These are phyloP conservation scores for Pristionchus mayeri DNA, from an alignment of 2,888 invertebrate species.

Conservation along the genomic window DNA sequence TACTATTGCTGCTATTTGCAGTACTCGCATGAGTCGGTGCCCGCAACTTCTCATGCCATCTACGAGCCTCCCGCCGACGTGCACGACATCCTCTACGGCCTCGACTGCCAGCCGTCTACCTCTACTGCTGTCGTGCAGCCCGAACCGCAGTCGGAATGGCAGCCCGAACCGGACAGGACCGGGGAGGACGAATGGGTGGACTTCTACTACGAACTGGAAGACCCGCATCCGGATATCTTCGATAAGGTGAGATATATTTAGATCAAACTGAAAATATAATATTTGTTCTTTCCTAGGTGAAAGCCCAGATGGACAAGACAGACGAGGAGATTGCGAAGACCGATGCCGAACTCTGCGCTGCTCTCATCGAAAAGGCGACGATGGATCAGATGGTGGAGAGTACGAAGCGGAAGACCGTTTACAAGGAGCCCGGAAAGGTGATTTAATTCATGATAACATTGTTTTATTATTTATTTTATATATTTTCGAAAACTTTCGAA, in stretches of 20 bases:
- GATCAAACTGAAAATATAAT: neutral
- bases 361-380: conserved; percentile 26
- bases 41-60: neutral
- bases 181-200: conserved; percentile 47
- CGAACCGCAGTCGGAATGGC: neutral
- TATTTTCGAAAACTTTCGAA: neutral
- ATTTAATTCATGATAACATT: neutral
- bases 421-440: neutral
- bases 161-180: neutral
- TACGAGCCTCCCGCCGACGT: neutral
- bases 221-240: conserved; percentile 33
- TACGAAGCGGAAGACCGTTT: neutral
- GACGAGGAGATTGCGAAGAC: neutral
- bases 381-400: neutral
- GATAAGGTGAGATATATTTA: neutral
- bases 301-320: neutral
- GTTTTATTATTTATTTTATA: neutral
- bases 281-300: neutral
- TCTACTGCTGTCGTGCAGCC: neutral
- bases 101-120: conserved; percentile 28
- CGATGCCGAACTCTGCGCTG: neutral
- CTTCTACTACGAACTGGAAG: conserved; percentile 48
- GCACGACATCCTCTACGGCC: neutral
- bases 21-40: neutral
- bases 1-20: neutral